Evolutionary conservation across 1,140 invertebrate genomes (phyloP).

Genomic region (Formica exsecta): DNA sequence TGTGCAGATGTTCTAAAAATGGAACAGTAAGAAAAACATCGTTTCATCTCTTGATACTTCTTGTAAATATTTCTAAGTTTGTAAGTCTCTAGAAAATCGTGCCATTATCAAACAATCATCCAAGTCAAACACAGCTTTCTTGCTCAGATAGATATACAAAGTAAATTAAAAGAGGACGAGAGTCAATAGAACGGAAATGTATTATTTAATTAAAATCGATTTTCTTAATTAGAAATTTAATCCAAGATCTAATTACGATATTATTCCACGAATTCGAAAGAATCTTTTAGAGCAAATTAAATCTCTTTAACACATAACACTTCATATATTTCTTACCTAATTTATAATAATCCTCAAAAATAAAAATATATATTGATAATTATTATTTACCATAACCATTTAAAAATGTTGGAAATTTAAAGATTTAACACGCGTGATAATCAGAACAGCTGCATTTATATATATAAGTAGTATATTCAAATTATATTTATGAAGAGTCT

Average conservation of each 20-base stretch:
- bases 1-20: conserved; percentile 90
- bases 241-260: neutral
- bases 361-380: neutral
- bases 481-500: too few species aligned
- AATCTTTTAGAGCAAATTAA: neutral
- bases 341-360: neutral
- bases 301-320: neutral
- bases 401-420: neutral
- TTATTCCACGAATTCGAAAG: neutral
- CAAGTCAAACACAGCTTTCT: neutral
- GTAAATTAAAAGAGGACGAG: neutral
- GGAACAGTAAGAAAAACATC: neutral
- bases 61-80: conserved; percentile 6
- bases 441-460: too few species aligned
- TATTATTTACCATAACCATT: neutral
- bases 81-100: neutral
- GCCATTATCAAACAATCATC: neutral
- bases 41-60: neutral
- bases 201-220: conserved; percentile 8
- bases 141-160: neutral
- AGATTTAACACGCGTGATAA: too few species aligned
- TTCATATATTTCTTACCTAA: neutral
- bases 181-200: neutral
- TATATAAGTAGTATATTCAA: too few species aligned
- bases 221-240: conserved; percentile 17